Conservation (phyloP, 2,888 invertebrate genomes). For the Sphaeridia pumilis region DNA sequence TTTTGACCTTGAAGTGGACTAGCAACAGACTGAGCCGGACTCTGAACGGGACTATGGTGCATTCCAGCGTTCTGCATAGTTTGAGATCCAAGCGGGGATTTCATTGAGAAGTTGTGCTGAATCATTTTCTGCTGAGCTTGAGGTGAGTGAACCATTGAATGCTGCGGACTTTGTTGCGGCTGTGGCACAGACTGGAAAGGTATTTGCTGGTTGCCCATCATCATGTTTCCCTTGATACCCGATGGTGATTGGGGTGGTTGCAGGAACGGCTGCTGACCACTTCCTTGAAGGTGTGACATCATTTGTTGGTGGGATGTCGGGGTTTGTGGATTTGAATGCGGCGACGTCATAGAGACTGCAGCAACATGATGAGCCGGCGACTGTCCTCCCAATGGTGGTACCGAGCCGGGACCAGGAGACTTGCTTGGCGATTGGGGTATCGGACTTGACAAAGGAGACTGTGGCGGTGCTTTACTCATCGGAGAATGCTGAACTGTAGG, state of each 20-base stretch:
- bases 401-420: not conserved
- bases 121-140: not conserved
- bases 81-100: not conserved
- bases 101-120: not conserved
- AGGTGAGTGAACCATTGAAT: not conserved
- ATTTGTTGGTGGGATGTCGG: not conserved
- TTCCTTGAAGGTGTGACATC: not conserved
- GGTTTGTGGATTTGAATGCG: not conserved
- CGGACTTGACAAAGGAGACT: not conserved
- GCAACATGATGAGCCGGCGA: not conserved
- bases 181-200: conserved; percentile 4
- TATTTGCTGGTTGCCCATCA: not conserved
- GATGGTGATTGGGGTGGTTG: not conserved
- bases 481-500: not conserved
- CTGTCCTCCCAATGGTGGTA: not conserved
- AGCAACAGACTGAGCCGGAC: not conserved
- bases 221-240: not conserved
- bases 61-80: not conserved
- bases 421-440: not conserved
- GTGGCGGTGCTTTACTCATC: not conserved
- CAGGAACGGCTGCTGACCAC: not conserved
- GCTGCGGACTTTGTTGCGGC: conserved; percentile 7
- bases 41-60: not conserved
- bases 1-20: not conserved
- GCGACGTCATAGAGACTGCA: not conserved